Conservation (phyloP, 1,140 invertebrate genomes). For the Trypoxylus dichotomus region DNA sequence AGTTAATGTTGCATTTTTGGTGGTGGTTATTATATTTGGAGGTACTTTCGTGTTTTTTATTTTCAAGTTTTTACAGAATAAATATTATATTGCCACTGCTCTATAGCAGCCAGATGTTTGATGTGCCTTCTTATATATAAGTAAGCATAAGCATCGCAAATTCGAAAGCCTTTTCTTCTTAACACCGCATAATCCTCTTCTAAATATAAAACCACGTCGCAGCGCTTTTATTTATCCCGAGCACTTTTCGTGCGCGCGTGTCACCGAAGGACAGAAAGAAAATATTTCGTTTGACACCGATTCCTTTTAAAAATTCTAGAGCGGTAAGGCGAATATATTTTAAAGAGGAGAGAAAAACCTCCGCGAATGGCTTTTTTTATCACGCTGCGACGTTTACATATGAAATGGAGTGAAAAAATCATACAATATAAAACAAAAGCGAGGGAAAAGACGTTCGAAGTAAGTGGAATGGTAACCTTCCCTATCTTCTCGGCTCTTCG, state of each 20-base stretch:
- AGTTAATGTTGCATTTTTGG: no score
- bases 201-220: not conserved
- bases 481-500: not conserved
- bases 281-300: not conserved
- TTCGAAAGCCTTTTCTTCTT: not conserved
- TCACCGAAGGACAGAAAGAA: not conserved
- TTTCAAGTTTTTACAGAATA: no score
- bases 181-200: not conserved
- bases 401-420: conserved; percentile 23
- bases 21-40: no score
- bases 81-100: no score
- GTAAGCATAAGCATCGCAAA: not conserved
- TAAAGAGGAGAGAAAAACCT: not conserved
- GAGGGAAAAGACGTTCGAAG: not conserved
- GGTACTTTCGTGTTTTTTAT: no score
- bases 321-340: conserved; percentile 7
- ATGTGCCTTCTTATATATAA: not conserved
- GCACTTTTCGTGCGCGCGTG: not conserved
- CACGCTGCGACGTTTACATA: conserved; percentile 1
- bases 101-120: not conserved
- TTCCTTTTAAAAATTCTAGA: not conserved
- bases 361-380: not conserved
- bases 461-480: not conserved
- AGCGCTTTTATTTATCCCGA: not conserved
- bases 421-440: conserved; percentile 19